Percentiles rank a stretch among this genome's conserved stretches.
phyloP scores from a whole-genome alignment of 1,140 invertebrate genomes.

The Trichogramma pretiosum region DNA sequence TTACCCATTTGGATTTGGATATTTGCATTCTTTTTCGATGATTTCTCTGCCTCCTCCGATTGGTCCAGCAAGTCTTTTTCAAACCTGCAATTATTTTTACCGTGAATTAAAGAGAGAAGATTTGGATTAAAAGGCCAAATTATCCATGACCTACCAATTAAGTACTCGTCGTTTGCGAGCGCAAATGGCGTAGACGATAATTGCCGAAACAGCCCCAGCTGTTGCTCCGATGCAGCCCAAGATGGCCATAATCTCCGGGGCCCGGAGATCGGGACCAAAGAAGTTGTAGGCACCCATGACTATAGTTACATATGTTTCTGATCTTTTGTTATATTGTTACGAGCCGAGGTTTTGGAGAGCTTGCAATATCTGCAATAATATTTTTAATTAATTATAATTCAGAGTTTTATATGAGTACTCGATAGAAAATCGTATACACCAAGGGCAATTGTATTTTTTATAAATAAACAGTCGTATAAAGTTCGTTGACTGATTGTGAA shows the following conservation, averaged over 20 bases:
- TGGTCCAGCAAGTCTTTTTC: slow-evolving; percentile 33
- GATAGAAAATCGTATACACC: too few species aligned
- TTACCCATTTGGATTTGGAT: too few species aligned
- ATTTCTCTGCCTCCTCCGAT: slow-evolving; percentile 28
- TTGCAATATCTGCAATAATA: too few species aligned
- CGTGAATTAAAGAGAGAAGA: not conserved
- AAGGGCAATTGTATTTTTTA: too few species aligned
- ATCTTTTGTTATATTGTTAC: too few species aligned
- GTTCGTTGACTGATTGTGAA: too few species aligned
- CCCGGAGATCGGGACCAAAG: slow-evolving; percentile 27
- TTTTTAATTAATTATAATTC: too few species aligned
- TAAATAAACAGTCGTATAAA: too few species aligned
- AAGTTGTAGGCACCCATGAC: too few species aligned
- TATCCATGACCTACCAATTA: slow-evolving; percentile 25
- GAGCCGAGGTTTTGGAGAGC: too few species aligned
- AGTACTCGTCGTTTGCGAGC: slow-evolving; percentile 26
- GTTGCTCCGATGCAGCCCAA: slow-evolving; percentile 31
- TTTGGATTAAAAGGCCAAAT: not conserved
- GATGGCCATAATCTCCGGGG: slow-evolving; percentile 28
- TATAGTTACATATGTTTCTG: too few species aligned
- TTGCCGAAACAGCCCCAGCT: slow-evolving; percentile 31
- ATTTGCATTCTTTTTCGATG: not conserved
- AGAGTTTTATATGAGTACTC: too few species aligned
- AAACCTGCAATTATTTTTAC: slow-evolving; percentile 23
- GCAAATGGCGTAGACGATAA: slow-evolving; percentile 32